phyloP scores from a whole-genome alignment of 2,113 vertebrate genomes.

The Neofelis nebulosa region DNA sequence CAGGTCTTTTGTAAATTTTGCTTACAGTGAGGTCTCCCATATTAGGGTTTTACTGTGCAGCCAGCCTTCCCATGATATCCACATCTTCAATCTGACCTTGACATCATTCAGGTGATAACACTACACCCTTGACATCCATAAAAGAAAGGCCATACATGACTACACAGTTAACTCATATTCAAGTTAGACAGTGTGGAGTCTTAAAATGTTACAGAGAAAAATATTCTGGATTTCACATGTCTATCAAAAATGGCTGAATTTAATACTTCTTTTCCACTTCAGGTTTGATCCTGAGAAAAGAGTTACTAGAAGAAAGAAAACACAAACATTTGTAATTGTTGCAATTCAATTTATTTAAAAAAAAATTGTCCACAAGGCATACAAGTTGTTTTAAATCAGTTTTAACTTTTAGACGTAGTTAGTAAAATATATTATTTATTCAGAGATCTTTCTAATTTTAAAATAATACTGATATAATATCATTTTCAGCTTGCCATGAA shows the following conservation, averaged over 20 bases:
- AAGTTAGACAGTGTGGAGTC: neutral
- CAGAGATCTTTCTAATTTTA: neutral
- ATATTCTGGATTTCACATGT: neutral
- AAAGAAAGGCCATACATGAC: neutral
- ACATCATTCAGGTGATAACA: constrained; percentile 23
- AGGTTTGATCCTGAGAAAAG: neutral
- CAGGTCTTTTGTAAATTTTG: neutral
- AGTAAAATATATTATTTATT: neutral
- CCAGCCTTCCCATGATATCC: neutral
- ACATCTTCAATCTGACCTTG: neutral
- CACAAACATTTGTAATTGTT: neutral
- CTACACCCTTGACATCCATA: neutral
- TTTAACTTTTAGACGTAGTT: neutral
- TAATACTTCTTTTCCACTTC: neutral
- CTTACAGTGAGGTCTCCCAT: neutral
- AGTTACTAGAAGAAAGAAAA: neutral
- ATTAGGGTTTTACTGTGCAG: neutral
- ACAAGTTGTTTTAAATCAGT: neutral
- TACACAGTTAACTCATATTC: neutral
- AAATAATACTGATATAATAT: neutral
- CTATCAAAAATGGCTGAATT: neutral
- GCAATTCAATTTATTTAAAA: neutral
- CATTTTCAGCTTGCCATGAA: neutral
- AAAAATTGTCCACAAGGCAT: neutral
- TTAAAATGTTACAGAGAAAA: constrained; percentile 30